Conservation (phyloP, 2,888 invertebrate genomes). For the Ochlodes sylvanus region DNA sequence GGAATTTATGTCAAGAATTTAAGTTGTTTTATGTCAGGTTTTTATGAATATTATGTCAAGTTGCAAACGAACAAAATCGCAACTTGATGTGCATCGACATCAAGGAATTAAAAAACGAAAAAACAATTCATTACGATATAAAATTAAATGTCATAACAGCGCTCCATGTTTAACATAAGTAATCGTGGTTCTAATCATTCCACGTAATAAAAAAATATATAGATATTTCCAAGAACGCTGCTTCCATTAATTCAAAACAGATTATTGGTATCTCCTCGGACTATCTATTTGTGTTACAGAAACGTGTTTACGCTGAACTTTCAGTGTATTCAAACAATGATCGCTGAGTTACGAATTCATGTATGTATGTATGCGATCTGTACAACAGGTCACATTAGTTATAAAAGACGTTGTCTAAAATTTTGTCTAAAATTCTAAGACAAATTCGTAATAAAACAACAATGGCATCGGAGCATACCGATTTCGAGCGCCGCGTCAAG, state of each 20-base stretch:
- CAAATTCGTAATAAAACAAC: constrained; percentile 53
- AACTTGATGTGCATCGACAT: no score
- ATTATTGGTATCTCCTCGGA: constrained; percentile 7
- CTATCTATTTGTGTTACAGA: not conserved
- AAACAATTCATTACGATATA: not conserved
- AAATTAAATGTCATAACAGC: not conserved
- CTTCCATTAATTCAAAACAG: constrained; percentile 1
- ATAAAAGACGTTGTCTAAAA: not conserved
- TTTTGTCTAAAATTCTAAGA: constrained; percentile 1
- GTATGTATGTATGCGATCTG: constrained; percentile 5
- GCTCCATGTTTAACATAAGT: not conserved
- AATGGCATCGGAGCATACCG: constrained; percentile 60
- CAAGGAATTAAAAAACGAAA: no score
- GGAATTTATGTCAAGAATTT: no score
- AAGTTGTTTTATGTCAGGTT: no score
- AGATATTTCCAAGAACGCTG: constrained; percentile 6
- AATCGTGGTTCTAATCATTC: not conserved
- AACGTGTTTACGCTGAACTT: constrained; percentile 8
- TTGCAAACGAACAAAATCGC: no score
- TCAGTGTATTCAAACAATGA: constrained; percentile 17
- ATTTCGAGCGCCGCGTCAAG: constrained; percentile 51
- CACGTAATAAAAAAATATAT: not conserved
- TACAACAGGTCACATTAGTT: constrained; percentile 12
- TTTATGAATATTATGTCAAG: no score
- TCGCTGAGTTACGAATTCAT: constrained; percentile 18